These are phyloP conservation scores for Pseudonaja textilis DNA, from an alignment of 2,113 vertebrate genomes.

Conservation along the genomic window DNA sequence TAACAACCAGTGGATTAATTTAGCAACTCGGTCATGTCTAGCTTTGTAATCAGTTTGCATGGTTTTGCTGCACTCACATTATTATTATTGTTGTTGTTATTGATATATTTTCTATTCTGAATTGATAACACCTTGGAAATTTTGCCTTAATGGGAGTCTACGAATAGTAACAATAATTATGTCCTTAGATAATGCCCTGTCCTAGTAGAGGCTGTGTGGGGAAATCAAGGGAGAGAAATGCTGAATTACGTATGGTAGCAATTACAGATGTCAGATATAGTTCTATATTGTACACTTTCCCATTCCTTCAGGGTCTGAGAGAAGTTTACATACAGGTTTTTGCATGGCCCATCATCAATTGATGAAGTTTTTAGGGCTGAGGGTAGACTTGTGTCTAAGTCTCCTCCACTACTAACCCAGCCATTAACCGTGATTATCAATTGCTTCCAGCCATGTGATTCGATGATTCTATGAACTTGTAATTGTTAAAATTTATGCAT, in stretches of 20 bases:
- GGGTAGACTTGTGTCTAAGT: background rate
- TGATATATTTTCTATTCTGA: background rate
- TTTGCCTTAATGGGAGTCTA: background rate
- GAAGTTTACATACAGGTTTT: background rate
- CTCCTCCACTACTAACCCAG: background rate
- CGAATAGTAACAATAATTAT: background rate
- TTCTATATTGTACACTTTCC: background rate
- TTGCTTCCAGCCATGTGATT: background rate
- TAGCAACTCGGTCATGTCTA: no score
- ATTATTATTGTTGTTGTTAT: no score
- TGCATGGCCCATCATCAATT: background rate
- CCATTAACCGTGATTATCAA: background rate
- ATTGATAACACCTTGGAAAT: background rate
- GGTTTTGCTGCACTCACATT: background rate
- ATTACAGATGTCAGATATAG: background rate
- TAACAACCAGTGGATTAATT: no score
- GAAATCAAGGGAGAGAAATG: background rate
- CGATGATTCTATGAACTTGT: background rate
- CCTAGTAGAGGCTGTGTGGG: background rate
- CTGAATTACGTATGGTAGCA: background rate
- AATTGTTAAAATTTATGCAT: background rate
- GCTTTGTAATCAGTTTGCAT: no score
- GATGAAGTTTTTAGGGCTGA: background rate
- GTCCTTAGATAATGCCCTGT: background rate
- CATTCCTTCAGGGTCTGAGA: background rate